These are phyloP conservation scores for Bombyx mandarina DNA, from an alignment of 1,140 invertebrate genomes.

Conservation along the genomic window DNA sequence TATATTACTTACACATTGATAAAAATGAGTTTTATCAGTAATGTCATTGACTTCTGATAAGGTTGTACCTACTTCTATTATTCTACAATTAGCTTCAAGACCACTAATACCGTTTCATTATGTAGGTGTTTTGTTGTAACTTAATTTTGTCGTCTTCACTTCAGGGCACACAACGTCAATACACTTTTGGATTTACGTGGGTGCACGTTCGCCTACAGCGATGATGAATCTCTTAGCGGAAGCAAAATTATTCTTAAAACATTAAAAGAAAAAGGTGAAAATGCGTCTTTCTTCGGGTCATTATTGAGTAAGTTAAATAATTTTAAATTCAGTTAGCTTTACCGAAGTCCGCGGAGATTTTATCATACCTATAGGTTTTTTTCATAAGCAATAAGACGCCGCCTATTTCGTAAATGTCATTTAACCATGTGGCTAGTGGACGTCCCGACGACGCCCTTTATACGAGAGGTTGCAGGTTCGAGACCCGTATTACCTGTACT, in stretches of 20 bases:
- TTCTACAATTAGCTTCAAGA: conserved; percentile 36
- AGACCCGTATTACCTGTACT: too few species aligned
- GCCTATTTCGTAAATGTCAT: neutral
- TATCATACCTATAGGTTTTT: too few species aligned
- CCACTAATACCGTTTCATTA: conserved; percentile 23
- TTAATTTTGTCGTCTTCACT: conserved; percentile 20
- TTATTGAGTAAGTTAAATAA: conserved; percentile 57
- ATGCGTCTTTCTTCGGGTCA: conserved; percentile 75
- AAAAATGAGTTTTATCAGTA: conserved; percentile 52
- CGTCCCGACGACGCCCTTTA: too few species aligned
- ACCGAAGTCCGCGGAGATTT: too few species aligned
- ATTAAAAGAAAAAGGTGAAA: conserved; percentile 74
- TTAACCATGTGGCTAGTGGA: too few species aligned
- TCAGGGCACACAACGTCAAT: conserved; percentile 72
- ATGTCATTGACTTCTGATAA: conserved; percentile 48
- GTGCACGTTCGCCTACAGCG: conserved; percentile 72
- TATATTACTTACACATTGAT: conserved; percentile 34
- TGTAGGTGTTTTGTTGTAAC: conserved; percentile 5
- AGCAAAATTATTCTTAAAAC: conserved; percentile 71
- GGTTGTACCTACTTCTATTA: conserved; percentile 40
- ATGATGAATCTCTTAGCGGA: conserved; percentile 71
- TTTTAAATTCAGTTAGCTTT: too few species aligned
- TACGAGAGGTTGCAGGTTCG: too few species aligned
- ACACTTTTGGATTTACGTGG: conserved; percentile 73
- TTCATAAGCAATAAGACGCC: too few species aligned